Conservation (phyloP, 1,140 invertebrate genomes). For the Eulimnadia texana region DNA sequence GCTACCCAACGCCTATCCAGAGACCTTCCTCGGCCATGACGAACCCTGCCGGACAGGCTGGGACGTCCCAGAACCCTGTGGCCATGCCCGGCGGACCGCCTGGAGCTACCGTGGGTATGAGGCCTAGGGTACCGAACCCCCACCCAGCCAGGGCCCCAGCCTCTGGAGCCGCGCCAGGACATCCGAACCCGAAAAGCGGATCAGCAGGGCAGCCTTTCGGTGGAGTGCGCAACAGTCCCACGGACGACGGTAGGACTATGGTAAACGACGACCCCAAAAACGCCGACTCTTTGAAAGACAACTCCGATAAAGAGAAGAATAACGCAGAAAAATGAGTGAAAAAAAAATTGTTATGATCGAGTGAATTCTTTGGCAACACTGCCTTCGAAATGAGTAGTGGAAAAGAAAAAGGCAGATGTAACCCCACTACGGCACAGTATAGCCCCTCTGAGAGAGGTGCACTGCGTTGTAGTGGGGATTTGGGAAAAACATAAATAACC, state of each 20-base stretch:
- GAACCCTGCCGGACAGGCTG: background rate
- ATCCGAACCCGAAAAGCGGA: background rate
- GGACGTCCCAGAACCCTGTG: background rate
- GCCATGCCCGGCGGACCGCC: slow-evolving; percentile 4
- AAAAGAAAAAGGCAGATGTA: background rate
- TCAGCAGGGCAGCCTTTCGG: background rate
- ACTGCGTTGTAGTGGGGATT: no score
- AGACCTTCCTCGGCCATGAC: background rate
- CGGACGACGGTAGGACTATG: background rate
- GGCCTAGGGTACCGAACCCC: slow-evolving; percentile 13
- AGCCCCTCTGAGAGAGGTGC: no score
- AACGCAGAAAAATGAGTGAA: background rate
- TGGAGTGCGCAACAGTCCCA: background rate
- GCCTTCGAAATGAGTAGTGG: background rate
- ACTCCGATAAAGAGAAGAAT: background rate
- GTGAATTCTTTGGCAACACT: background rate
- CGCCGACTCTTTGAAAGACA: background rate
- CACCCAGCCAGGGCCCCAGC: slow-evolving; percentile 10
- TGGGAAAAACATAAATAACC: no score
- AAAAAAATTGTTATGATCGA: no score
- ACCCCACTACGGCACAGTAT: no score
- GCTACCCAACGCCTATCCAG: slow-evolving; percentile 14
- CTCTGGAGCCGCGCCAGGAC: slow-evolving; percentile 10
- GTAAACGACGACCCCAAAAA: no score
- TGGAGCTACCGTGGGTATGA: slow-evolving; percentile 1